phyloP scores from a whole-genome alignment of 23 tunicate species.

The Phallusia fumigata region DNA sequence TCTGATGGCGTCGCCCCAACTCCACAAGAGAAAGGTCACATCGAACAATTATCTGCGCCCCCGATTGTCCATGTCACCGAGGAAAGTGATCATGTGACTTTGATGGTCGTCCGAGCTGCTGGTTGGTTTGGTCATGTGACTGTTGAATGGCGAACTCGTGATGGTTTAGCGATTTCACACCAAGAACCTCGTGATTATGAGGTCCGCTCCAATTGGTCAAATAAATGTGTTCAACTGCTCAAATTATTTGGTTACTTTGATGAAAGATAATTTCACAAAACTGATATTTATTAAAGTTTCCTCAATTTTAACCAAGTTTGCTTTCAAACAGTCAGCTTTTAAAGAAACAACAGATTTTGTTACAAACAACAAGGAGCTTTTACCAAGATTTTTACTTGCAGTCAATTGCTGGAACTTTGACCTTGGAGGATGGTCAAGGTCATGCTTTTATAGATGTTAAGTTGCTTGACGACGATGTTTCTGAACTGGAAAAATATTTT shows the following conservation, averaged over 20 bases:
- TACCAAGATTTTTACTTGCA: conserved; percentile 16
- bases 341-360: too few relatives aligned
- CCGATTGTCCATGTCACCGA: conserved; percentile 49
- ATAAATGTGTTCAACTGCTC: background rate
- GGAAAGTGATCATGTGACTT: conserved; percentile 39
- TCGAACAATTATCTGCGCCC: conserved; percentile 16
- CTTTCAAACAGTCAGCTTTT: too few relatives aligned
- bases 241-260: background rate
- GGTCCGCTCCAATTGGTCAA: conserved; percentile 11
- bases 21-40: background rate
- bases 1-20: conserved; percentile 19
- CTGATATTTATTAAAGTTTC: too few relatives aligned
- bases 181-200: conserved; percentile 71
- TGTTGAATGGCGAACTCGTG: conserved; percentile 75
- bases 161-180: conserved; percentile 65
- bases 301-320: too few relatives aligned
- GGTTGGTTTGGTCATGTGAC: conserved; percentile 89
- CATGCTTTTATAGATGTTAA: conserved; percentile 30
- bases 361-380: too few relatives aligned
- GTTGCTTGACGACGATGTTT: conserved; percentile 55
- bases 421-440: conserved; percentile 62
- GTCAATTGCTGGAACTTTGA: conserved; percentile 75
- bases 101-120: conserved; percentile 68
- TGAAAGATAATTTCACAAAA: too few relatives aligned
- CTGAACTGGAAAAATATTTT: conserved; percentile 78